Percentiles rank a stretch among this genome's conserved stretches.
These are phyloP conservation scores for Drosophila demipolita DNA, from an alignment of 2,888 invertebrate species.

Conservation along the genomic window DNA sequence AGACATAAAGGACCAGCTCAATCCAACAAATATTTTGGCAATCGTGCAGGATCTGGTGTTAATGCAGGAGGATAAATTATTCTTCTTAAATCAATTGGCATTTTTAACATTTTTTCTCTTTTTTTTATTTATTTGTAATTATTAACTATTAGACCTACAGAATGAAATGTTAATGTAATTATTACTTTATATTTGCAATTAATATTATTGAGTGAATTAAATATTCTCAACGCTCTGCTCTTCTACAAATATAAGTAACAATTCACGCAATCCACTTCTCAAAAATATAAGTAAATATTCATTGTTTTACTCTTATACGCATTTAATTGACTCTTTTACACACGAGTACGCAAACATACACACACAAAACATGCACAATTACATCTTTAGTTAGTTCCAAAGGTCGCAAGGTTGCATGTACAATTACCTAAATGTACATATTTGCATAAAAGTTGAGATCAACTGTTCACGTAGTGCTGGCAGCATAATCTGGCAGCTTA, in stretches of 20 bases:
- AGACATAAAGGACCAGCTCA: no score
- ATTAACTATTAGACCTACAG: no score
- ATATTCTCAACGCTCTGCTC: neutral
- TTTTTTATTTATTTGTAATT: no score
- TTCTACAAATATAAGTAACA: neutral
- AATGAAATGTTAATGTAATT: no score
- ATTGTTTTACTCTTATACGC: neutral
- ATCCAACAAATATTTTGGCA: no score
- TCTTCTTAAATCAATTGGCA: no score
- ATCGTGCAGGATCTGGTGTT: no score
- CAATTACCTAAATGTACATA: neutral
- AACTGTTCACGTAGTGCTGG: neutral
- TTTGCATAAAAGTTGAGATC: neutral
- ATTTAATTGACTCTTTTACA: neutral
- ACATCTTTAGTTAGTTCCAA: no score
- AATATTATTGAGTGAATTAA: neutral
- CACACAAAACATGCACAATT: neutral
- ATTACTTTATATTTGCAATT: neutral
- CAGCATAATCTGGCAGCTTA: conserved; percentile 1
- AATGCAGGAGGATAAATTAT: no score
- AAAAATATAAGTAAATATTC: neutral
- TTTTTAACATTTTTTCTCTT: no score
- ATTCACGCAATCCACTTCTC: neutral
- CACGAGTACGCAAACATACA: neutral
- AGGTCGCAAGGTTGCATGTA: neutral